Conservation (phyloP, 2,797 vertebrate genomes). For the Pangasius djambal region DNA sequence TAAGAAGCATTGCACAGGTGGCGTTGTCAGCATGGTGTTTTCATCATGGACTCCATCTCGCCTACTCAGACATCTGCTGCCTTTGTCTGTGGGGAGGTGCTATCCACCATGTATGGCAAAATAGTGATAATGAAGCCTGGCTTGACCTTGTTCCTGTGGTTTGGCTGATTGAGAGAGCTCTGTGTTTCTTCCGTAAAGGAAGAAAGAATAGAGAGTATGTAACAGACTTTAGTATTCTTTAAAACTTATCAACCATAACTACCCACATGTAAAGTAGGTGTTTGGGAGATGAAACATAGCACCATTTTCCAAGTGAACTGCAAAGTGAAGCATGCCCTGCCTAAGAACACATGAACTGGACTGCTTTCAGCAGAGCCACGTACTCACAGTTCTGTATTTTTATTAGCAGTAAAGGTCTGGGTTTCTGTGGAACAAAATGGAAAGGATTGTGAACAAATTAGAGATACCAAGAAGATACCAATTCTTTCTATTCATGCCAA, state of each 20-base stretch:
- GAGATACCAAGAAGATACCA: neutral
- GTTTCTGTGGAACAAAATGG: neutral
- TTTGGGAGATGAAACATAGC: neutral
- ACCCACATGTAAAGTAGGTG: neutral
- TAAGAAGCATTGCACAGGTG: conserved; percentile 53
- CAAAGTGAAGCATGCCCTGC: neutral
- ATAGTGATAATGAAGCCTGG: conserved; percentile 46
- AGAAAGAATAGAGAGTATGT: neutral
- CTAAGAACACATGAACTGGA: neutral
- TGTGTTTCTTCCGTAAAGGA: neutral
- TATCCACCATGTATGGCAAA: conserved; percentile 43
- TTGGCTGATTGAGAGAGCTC: conserved; percentile 25
- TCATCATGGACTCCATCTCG: conserved; percentile 29
- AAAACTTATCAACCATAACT: neutral
- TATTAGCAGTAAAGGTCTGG: neutral
- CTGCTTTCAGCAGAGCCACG: neutral
- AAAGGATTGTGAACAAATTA: neutral
- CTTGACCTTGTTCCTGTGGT: conserved; percentile 36
- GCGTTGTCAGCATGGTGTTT: conserved; percentile 52
- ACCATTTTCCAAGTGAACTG: neutral
- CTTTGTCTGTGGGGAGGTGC: conserved; percentile 45
- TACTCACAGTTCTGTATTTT: neutral
- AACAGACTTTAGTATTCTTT: neutral
- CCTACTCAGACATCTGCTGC: conserved; percentile 58
- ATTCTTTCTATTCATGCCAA: neutral